Conservation (phyloP, 2,113 vertebrate genomes). For the Bubo blakistoni region DNA sequence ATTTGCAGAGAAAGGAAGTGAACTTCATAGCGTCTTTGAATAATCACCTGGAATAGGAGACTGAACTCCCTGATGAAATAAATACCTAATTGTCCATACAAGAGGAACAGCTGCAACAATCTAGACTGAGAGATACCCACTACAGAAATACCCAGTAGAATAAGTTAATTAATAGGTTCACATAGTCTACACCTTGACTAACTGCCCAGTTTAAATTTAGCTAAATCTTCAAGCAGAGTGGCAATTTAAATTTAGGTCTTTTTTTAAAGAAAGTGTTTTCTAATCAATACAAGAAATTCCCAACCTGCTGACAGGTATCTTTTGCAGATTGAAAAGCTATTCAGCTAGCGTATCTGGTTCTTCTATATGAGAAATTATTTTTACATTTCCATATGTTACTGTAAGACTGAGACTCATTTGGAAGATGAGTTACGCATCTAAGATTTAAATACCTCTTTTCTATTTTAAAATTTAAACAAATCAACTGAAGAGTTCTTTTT, state of each 20-base stretch:
- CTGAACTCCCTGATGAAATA: not conserved
- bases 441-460: not conserved
- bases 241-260: not conserved
- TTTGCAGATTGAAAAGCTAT: not conserved
- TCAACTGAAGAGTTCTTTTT: not conserved
- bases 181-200: not conserved
- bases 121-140: not conserved
- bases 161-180: not conserved
- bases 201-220: not conserved
- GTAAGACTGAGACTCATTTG: not conserved
- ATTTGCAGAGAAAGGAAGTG: not conserved
- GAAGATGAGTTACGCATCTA: not conserved
- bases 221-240: not conserved
- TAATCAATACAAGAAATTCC: not conserved
- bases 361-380: not conserved
- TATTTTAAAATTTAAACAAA: not conserved
- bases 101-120: not conserved
- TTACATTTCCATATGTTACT: not conserved
- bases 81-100: not conserved
- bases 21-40: not conserved
- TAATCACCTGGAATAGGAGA: not conserved
- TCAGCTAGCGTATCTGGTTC: not conserved
- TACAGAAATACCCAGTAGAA: not conserved
- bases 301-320: not conserved
- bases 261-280: not conserved